Conservation (phyloP, 2,888 invertebrate species). For the Desoria tigrina region DNA sequence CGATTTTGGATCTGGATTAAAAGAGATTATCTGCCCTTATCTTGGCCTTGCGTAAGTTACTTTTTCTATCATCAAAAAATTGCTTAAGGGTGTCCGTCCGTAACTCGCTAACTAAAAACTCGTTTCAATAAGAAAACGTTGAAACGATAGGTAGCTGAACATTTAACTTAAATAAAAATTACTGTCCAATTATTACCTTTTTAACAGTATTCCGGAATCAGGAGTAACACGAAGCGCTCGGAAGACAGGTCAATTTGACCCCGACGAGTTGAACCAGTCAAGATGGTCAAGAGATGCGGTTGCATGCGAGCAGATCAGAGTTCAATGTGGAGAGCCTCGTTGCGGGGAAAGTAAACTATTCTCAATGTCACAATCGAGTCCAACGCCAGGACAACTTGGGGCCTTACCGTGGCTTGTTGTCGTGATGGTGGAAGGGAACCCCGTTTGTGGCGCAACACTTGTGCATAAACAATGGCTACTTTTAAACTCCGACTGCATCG, state of each 20-base stretch:
- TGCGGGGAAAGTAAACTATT: slow-evolving; percentile 12
- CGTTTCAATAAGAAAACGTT: too few relatives aligned
- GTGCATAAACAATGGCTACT: slow-evolving; percentile 32
- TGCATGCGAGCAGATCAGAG: slow-evolving; percentile 2
- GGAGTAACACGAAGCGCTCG: background rate
- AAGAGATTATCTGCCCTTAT: background rate
- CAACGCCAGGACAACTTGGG: slow-evolving; percentile 3
- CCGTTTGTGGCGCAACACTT: slow-evolving; percentile 20
- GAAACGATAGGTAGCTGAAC: too few relatives aligned
- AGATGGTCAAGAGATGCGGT: too few relatives aligned
- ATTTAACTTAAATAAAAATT: too few relatives aligned
- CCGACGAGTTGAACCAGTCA: background rate
- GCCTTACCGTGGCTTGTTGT: slow-evolving; percentile 31
- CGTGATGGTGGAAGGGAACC: slow-evolving; percentile 24
- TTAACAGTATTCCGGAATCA: background rate
- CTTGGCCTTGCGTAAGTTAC: slow-evolving; percentile 5
- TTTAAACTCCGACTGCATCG: slow-evolving; percentile 13
- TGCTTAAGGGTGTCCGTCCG: background rate
- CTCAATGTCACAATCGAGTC: background rate
- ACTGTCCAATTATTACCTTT: too few relatives aligned
- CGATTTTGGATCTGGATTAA: slow-evolving; percentile 8
- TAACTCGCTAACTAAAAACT: too few relatives aligned
- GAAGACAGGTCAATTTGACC: background rate
- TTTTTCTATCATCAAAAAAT: slow-evolving; percentile 1
- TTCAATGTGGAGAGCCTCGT: background rate